Base-by-base conservation (phyloP, 92 coral and sea anemone genomes). In the Epizoanthus illoricatus region DNA sequence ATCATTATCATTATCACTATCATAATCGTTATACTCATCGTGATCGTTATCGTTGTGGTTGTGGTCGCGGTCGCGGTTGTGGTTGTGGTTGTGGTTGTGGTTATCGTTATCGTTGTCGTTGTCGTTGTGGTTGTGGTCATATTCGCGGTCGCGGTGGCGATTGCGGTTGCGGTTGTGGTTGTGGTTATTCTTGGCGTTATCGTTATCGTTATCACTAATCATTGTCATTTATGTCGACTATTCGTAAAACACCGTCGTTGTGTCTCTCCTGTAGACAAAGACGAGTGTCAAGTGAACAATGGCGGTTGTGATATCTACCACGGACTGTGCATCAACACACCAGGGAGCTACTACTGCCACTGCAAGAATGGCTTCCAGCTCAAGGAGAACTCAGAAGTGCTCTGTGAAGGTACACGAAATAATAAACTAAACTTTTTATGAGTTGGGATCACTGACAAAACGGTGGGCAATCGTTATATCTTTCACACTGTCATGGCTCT, bases 281-380 rank as follows among this genome's bases (percentile, higher is more conserved):
- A 92, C 74, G 97, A 92, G 76, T 92, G 97, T 62, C 80, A 69
- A 24, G 76, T 80, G 4, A 92, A 92, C 71, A 86, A 90, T 45
- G 97, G 97, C 28, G 97, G 94, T n/a, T 92, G 97, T 81, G 97
- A 92, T 71, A 62, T 73, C 43, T 85, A 78, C 83, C 66, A 88
- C 23, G 91, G 97, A 16, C 28, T 43, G 11, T 92, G 97, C 36
- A 75, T 90, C 84, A 92, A 92, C 86, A 90, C 90, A 12, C 94
- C 94, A 15, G 97, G 97, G 63, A 86, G 90, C 69, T 82, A 89
- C 86, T 75, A 86, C 69, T 95, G 98, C 70, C 83, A 81, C 49
- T 95, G 97, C 62, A 90, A 81, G 55, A 61, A 47, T 12, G 92
- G 90, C 58, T 90, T 42, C 71, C 84, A 90, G 57, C 87, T 87